These are phyloP conservation scores for Osedax frankpressi DNA, from an alignment of 2,888 invertebrate species.

Conservation along the genomic window DNA sequence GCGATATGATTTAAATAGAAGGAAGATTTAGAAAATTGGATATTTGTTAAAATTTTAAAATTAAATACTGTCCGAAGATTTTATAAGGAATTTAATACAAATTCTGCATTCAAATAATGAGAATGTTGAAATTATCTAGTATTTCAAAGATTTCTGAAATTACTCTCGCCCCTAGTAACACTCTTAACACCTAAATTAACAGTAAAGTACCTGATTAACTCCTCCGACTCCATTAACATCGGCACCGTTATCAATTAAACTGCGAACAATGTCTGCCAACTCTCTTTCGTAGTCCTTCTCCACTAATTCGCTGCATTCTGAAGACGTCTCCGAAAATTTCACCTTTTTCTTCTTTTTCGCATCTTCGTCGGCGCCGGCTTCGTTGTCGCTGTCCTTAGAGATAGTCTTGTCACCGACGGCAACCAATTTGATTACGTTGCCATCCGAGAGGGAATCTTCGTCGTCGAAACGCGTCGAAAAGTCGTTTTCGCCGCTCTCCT, in stretches of 20 bases:
- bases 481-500: conserved; percentile 5
- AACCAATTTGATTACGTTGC: not conserved
- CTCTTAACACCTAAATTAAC: too few species aligned
- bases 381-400: not conserved
- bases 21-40: too few species aligned
- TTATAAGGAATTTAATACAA: too few species aligned
- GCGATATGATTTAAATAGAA: too few species aligned
- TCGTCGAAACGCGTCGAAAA: not conserved
- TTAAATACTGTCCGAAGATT: too few species aligned
- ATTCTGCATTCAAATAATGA: too few species aligned
- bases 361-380: too few species aligned
- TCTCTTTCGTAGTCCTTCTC: not conserved
- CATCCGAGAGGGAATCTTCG: not conserved
- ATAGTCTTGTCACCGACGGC: not conserved
- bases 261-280: not conserved
- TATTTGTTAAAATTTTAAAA: too few species aligned
- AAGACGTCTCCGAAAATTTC: not conserved
- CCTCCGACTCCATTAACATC: conserved; percentile 31
- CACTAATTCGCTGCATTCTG: not conserved
- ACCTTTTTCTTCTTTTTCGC: not conserved
- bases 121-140: too few species aligned
- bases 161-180: too few species aligned
- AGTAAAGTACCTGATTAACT: not conserved
- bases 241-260: conserved; percentile 27
- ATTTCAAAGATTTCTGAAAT: too few species aligned